Conservation (phyloP, 64 coral and sea anemone genomes). For the Exaiptasia diaphana region DNA sequence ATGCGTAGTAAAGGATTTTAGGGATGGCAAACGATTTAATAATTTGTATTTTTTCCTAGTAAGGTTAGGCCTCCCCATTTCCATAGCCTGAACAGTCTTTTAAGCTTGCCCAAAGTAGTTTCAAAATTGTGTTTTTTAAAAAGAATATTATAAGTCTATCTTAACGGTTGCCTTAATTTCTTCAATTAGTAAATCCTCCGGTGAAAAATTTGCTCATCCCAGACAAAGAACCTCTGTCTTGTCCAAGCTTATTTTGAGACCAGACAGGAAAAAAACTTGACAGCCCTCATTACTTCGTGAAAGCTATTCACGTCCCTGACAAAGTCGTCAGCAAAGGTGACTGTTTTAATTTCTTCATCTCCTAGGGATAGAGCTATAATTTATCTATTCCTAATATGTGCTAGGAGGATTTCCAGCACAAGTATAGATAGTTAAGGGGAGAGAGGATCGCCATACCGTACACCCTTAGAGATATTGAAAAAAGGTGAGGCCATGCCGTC, state of each 20-base stretch:
- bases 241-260: not conserved
- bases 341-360: not conserved
- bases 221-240: not conserved
- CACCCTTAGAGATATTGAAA: not conserved
- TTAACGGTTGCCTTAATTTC: not conserved
- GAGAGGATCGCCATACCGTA: not conserved
- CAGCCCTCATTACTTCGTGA: not conserved
- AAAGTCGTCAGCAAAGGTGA: constrained; percentile 2
- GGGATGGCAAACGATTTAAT: constrained; percentile 28
- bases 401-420: not conserved
- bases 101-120: not conserved
- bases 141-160: not conserved
- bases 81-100: constrained; percentile 6
- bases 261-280: not conserved
- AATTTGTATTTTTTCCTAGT: too few relatives aligned
- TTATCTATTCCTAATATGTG: too few relatives aligned
- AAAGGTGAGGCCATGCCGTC: not conserved
- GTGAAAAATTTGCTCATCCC: not conserved
- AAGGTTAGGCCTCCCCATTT: constrained; percentile 13
- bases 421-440: not conserved
- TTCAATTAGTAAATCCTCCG: not conserved
- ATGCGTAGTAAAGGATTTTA: constrained; percentile 7
- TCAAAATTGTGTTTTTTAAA: constrained; percentile 30
- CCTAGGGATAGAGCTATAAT: not conserved
- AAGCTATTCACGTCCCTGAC: not conserved